A percentile compares a stretch with the other conserved stretches of the same genome.
These are phyloP conservation scores for Acronicta psi DNA, from an alignment of 2,888 invertebrate species.

Conservation along the genomic window DNA sequence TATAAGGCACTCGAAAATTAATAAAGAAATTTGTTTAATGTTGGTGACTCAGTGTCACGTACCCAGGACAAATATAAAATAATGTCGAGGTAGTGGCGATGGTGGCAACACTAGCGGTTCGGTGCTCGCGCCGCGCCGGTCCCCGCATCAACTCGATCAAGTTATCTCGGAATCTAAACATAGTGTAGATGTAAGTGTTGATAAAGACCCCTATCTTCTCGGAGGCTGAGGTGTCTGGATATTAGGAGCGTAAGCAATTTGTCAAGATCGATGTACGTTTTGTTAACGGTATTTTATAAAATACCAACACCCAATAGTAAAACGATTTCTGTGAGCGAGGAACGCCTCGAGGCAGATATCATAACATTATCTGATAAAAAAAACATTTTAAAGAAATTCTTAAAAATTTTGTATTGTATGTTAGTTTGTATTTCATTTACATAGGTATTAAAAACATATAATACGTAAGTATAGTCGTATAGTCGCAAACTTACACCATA, in stretches of 20 bases:
- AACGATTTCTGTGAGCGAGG: conserved; percentile 60
- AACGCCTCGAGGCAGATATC: conserved; percentile 58
- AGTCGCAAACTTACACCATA: too few species aligned
- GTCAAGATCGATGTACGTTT: conserved; percentile 84
- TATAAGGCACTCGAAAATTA: conserved; percentile 59
- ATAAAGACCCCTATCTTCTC: conserved; percentile 78
- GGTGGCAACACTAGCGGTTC: conserved; percentile 67
- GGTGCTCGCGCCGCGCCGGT: conserved; percentile 40
- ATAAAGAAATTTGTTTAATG: conserved; percentile 54
- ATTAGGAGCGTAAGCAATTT: conserved; percentile 88
- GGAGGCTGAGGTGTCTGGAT: conserved; percentile 82
- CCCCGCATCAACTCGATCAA: conserved; percentile 79
- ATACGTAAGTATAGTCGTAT: too few species aligned
- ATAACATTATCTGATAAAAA: conserved; percentile 58
- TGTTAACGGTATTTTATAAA: conserved; percentile 77
- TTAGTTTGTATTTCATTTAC: conserved; percentile 15
- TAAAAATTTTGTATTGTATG: conserved; percentile 16
- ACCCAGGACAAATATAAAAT: conserved; percentile 46
- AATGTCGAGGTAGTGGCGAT: conserved; percentile 59
- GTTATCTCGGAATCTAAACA: conserved; percentile 84
- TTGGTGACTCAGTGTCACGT: conserved; percentile 38
- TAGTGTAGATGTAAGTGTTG: conserved; percentile 78
- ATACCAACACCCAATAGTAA: conserved; percentile 51
- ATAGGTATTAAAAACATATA: too few species aligned
- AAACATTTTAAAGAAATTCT: conserved; percentile 34